A percentile compares a stretch with the other conserved stretches of the same genome.
phyloP scores from a whole-genome alignment of 2,797 vertebrate genomes.

The Echiichthys vipera region DNA sequence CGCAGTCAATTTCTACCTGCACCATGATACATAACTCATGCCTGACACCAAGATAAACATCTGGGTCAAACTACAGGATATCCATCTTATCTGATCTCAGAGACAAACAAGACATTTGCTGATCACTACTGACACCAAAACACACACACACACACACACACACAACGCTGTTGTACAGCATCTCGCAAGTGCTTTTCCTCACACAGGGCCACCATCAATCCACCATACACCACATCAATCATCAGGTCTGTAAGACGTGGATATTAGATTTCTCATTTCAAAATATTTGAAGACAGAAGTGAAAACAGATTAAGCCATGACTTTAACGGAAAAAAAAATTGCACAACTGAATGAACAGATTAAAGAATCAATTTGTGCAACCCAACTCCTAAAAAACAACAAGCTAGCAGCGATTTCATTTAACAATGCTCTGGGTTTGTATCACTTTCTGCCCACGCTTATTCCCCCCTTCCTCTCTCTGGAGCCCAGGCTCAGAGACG shows the following conservation, averaged over 20 bases:
- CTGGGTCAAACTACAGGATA: constrained; percentile 67
- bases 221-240: constrained; percentile 22
- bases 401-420: constrained; percentile 22
- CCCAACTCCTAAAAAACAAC: neutral
- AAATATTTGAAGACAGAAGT: neutral
- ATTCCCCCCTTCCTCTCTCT: neutral
- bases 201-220: constrained; percentile 35
- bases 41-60: constrained; percentile 70
- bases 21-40: constrained; percentile 58
- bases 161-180: constrained; percentile 10
- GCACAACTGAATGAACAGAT: constrained; percentile 25
- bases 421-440: constrained; percentile 16
- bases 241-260: neutral
- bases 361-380: constrained; percentile 26
- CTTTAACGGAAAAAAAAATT: constrained; percentile 3
- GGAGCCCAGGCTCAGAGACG: constrained; percentile 17
- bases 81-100: constrained; percentile 64
- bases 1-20: constrained; percentile 63
- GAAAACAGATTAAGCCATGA: constrained; percentile 1
- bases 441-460: neutral
- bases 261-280: neutral
- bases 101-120: constrained; percentile 59
- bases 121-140: constrained; percentile 45
- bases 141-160: constrained; percentile 1
- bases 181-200: constrained; percentile 17